Conservation (phyloP, 2,888 invertebrate genomes). For the Pristionchus maxplancki region DNA sequence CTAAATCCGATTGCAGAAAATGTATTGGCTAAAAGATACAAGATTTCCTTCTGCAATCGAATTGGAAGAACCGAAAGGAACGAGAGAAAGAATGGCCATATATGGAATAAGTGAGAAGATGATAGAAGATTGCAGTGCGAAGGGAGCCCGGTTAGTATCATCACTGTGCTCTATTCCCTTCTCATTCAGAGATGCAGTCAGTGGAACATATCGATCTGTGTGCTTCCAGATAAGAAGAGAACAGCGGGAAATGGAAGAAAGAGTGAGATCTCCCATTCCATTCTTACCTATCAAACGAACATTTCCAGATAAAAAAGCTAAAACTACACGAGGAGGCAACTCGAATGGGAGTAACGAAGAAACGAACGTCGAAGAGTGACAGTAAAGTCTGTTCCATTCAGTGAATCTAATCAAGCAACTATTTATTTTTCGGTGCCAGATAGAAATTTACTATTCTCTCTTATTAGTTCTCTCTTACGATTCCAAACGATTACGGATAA, state of each 20-base stretch:
- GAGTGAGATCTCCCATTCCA: not conserved
- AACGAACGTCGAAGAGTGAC: not conserved
- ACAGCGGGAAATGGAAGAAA: constrained; percentile 15
- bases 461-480: not conserved
- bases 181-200: constrained; percentile 33
- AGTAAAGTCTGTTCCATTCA: constrained; percentile 17
- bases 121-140: not conserved
- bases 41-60: constrained; percentile 13
- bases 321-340: constrained; percentile 19
- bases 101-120: not conserved
- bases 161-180: not conserved
- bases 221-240: constrained; percentile 28
- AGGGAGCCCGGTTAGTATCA: constrained; percentile 39
- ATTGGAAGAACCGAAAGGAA: constrained; percentile 1
- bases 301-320: not conserved
- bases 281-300: not conserved
- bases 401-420: not conserved
- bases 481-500: too few species aligned
- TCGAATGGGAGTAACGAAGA: not conserved
- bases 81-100: not conserved
- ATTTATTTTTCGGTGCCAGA: not conserved
- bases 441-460: not conserved
- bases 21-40: constrained; percentile 20
- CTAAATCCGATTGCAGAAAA: constrained; percentile 19
- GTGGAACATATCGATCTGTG: constrained; percentile 41